Evolutionary conservation across 2,113 vertebrate genomes (phyloP), one percentile per base, ranked within the genome.

Genomic region (Phalacrocorax carbo): DNA sequence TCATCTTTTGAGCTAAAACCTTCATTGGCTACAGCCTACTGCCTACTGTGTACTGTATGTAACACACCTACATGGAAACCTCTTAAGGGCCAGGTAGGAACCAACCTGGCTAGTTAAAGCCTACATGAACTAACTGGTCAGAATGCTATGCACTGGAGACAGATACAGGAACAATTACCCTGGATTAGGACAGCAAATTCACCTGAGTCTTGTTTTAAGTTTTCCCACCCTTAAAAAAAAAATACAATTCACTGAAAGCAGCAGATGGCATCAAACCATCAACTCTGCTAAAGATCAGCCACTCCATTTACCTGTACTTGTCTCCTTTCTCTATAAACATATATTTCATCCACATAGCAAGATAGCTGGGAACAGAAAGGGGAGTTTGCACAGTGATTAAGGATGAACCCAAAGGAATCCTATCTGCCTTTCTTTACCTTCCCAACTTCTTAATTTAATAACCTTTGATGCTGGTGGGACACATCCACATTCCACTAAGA

Each of bases 181-280:
- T 83, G 46, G 17, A 42, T 40, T 27, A 55, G 15, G 40, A 36
- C 15, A 49, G 55, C 42, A 73, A 65, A 49, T 30, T 42, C 34
- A 71, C 15, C 15, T 11, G 5, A 85, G n/a, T 30, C 40, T 64
- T 49, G 9, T 30, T 94, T 57, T 49, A 61, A 38, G n/a, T 49
- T 86, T 87, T 85, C 19, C 17, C 13, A 60, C 38, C 9, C 48
- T 82, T 51, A 32, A 58, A 34, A 4, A n/a, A 49, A 13, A 29
- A 38, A 55, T 42, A 34, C 61, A 90, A 10, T 88, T 94, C 79
- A 93, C 36, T 42, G 34, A 62, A 75, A 71, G 30, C 16, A 96
- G 71, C 78, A 93, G 95, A 92, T 64, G 82, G 85, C 76, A 94
- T 78, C 60, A 93, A 91, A n/a, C 27, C 36, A 76, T 79, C 13